Percentiles rank a stretch among this genome's conserved stretches.
These are phyloP conservation scores for Gobio gobio DNA, from an alignment of 2,113 vertebrate genomes.

Conservation along the genomic window DNA sequence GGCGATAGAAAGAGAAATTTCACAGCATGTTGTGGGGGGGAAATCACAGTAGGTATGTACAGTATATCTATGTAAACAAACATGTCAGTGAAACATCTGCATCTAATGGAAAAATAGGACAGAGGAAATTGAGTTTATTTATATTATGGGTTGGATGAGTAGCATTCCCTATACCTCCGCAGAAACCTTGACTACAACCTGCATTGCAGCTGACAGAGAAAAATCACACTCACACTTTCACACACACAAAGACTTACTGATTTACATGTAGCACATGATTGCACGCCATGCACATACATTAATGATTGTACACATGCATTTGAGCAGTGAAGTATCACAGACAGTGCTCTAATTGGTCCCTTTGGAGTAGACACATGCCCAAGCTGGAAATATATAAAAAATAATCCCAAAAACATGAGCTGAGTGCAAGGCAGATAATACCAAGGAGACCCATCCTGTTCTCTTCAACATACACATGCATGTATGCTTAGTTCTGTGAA, in stretches of 20 bases:
- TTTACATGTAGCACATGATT: conserved; percentile 41
- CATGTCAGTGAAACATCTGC: not conserved
- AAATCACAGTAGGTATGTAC: conserved; percentile 8
- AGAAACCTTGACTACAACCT: conserved; percentile 46
- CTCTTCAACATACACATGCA: conserved; percentile 35
- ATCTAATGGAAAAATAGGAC: not conserved
- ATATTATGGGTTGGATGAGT: conserved; percentile 37
- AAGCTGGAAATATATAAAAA: conserved; percentile 15
- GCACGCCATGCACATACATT: not conserved
- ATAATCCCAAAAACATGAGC: not conserved
- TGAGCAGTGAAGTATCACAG: conserved; percentile 17
- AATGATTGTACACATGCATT: conserved; percentile 17
- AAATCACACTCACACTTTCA: conserved; percentile 10
- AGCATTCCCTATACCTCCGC: not conserved
- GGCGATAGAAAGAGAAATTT: not conserved
- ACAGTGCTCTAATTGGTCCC: conserved; percentile 16
- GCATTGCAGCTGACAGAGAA: conserved; percentile 42
- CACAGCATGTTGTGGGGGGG: not conserved
- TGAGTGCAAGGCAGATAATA: not conserved
- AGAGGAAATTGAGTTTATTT: not conserved
- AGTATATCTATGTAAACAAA: not conserved
- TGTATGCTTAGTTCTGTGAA: not conserved
- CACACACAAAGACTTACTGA: not conserved
- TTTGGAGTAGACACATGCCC: not conserved
- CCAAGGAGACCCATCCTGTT: not conserved